Percentiles rank a stretch among this genome's conserved stretches.
Evolutionary conservation across 1,140 invertebrate genomes (phyloP).

Genomic region (Neodiprion virginianus): DNA sequence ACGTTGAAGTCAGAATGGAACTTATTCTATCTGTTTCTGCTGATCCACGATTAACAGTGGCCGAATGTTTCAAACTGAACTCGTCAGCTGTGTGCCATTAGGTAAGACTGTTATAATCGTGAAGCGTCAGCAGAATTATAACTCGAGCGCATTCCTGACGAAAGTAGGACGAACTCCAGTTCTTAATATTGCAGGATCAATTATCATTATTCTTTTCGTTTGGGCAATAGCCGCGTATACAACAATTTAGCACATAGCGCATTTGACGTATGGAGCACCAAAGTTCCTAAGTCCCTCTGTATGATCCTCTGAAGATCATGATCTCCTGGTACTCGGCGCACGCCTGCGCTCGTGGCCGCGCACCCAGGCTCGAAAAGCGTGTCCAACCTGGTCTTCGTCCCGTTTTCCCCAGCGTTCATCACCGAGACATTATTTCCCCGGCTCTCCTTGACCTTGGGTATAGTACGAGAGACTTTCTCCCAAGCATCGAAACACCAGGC

Average conservation of each 20-base stretch:
- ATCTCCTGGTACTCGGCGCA: conserved; percentile 36
- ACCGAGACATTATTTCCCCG: too few species aligned
- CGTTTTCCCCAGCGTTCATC: background rate
- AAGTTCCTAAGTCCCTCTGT: background rate
- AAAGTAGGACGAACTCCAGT: background rate
- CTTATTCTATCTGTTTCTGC: background rate
- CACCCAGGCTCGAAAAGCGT: conserved; percentile 23
- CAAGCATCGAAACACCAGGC: background rate
- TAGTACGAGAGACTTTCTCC: background rate
- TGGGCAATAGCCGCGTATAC: too few species aligned
- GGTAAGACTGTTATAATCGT: background rate
- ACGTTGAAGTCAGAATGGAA: background rate
- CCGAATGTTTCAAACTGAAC: background rate
- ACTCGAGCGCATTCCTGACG: background rate
- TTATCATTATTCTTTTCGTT: too few species aligned
- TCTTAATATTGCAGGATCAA: background rate
- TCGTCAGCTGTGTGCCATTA: background rate
- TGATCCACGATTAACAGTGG: background rate
- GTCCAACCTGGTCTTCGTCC: background rate
- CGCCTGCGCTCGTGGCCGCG: conserved; percentile 31
- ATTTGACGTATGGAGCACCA: background rate
- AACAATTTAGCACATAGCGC: too few species aligned
- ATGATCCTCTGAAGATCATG: conserved; percentile 20
- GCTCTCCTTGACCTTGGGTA: too few species aligned
- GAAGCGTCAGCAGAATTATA: background rate